Conservation (phyloP, 2,888 invertebrate species). For the Sepioteuthis lessoniana region DNA sequence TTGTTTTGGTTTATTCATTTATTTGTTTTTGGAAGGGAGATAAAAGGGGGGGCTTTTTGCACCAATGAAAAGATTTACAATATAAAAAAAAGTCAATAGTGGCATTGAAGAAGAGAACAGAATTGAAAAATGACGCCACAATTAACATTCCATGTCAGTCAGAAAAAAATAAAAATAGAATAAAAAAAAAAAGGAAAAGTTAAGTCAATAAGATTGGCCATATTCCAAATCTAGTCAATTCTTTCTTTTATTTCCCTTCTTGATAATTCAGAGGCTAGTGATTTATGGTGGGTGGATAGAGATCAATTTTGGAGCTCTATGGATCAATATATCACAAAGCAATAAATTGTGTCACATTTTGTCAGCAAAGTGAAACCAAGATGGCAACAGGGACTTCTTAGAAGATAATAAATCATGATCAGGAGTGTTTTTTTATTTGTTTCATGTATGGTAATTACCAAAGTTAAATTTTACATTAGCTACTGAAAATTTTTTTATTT, state of each 20-base stretch:
- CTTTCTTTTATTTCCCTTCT: background rate
- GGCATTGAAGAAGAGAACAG: background rate
- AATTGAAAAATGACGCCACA: background rate
- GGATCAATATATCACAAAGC: conserved; percentile 15
- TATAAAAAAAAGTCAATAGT: background rate
- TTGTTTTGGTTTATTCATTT: no score
- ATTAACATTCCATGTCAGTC: background rate
- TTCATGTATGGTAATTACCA: background rate
- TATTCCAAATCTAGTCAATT: background rate
- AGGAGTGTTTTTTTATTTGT: background rate
- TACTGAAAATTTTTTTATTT: background rate
- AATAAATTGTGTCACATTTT: background rate
- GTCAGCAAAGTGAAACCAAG: background rate
- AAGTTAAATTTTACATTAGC: background rate
- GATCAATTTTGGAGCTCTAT: background rate
- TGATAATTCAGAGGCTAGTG: background rate
- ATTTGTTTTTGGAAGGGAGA: background rate
- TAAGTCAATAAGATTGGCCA: background rate
- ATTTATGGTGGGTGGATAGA: background rate
- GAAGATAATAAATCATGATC: background rate
- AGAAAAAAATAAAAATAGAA: no score
- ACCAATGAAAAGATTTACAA: background rate
- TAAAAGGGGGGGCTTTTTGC: background rate
- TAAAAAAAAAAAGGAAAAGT: no score
- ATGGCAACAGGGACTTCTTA: background rate